phyloP scores from a whole-genome alignment of 2,797 vertebrate genomes.

The Alosa sapidissima region DNA sequence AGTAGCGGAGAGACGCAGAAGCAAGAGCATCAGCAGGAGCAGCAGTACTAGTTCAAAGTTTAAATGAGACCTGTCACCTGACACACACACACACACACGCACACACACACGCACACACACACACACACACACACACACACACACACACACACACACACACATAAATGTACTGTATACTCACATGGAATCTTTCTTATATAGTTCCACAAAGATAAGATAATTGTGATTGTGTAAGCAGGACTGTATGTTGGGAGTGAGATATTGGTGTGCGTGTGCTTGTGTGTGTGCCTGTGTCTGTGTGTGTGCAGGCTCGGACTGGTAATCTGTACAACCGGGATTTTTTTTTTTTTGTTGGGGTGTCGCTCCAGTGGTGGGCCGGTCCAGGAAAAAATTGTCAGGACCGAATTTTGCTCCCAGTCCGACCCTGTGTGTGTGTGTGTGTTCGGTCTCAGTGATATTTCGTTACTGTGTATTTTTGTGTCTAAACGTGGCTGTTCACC shows the following conservation, averaged over 20 bases:
- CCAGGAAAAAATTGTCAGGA: too few relatives aligned
- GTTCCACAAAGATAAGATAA: too few relatives aligned
- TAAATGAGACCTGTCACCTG: too few relatives aligned
- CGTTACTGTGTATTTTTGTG: conserved; percentile 41
- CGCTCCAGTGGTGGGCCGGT: too few relatives aligned
- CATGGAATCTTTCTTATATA: too few relatives aligned
- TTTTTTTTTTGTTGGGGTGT: too few relatives aligned
- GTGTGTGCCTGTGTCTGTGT: not conserved
- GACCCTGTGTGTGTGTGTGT: not conserved
- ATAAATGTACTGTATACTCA: too few relatives aligned
- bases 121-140: conserved; percentile 3
- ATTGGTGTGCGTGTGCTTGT: not conserved
- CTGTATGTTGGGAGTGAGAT: not conserved
- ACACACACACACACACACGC: not conserved
- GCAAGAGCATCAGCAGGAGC: too few relatives aligned
- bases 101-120: not conserved
- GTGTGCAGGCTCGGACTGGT: not conserved
- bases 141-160: not conserved
- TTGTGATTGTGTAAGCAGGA: not conserved
- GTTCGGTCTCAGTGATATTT: not conserved
- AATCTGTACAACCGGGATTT: too few relatives aligned
- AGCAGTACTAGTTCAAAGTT: too few relatives aligned
- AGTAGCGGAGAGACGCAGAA: too few relatives aligned
- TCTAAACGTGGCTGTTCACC: not conserved
- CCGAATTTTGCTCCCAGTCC: too few relatives aligned